Conservation (phyloP, 2,888 invertebrate genomes). For the Epicampocera succincta region DNA sequence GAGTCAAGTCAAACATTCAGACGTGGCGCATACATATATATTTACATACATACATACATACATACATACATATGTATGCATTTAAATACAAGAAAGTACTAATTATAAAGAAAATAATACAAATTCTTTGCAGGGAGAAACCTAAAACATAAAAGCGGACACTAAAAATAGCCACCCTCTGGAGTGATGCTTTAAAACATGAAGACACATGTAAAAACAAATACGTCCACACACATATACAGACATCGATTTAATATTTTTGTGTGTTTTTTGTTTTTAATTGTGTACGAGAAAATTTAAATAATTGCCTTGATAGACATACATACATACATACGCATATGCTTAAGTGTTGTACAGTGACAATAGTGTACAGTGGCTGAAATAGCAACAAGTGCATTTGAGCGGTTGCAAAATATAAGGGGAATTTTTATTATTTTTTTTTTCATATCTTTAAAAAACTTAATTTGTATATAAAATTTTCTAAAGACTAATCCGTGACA, state of each 20-base stretch:
- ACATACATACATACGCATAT: not conserved
- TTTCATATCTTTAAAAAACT: too few relatives aligned
- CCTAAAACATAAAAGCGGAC: slow-evolving; percentile 72
- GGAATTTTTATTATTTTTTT: too few relatives aligned
- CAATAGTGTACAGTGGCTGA: not conserved
- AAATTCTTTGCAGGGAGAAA: slow-evolving; percentile 57
- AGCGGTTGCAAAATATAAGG: not conserved
- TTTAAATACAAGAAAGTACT: slow-evolving; percentile 9
- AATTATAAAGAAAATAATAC: slow-evolving; percentile 28
- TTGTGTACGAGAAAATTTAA: not conserved
- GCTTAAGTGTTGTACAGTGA: not conserved
- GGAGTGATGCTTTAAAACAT: slow-evolving; percentile 50
- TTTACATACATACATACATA: not conserved
- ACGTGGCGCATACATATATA: too few relatives aligned
- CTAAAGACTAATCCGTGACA: too few relatives aligned
- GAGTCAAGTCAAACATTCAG: not conserved
- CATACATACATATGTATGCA: not conserved
- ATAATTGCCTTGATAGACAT: too few relatives aligned
- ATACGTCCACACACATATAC: not conserved
- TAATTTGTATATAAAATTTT: too few relatives aligned
- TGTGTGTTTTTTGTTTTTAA: not conserved
- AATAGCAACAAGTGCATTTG: slow-evolving; percentile 1
- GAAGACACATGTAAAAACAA: not conserved
- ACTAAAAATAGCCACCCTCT: slow-evolving; percentile 80
- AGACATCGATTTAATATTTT: not conserved